Evolutionary conservation across 2,888 invertebrate species (phyloP), one percentile per base, ranked within the genome.

Genomic region (Eristalinus aeneus): DNA sequence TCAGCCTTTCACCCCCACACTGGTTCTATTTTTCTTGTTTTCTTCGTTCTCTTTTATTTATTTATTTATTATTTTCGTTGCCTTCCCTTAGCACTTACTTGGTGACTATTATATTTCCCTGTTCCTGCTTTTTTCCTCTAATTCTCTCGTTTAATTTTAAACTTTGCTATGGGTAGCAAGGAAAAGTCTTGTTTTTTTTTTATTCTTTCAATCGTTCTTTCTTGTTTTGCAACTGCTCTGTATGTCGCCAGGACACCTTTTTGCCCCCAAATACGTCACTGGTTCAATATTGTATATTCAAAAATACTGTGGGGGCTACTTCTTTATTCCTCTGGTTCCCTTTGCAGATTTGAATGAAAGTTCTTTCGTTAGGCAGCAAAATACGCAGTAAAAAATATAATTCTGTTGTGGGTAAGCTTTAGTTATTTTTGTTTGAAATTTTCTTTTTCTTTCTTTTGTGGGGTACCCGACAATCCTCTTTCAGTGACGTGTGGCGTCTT

Each of bases 371-470:
- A 74, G 74, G 67, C n/a, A 75, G 71, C 67, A 75, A 79, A 77
- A 77, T 86, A 86, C 85, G 85, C 85, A 86, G 77, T 81, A 86
- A 77, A 81, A 74, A 73, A 78, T 61, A 79, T 71, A 75, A 69
- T 60, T 80, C 46, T 46, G 46, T 80, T 72, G 64, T 74, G 64
- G 60, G 39, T 58, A 34, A 34, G 34, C 67, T 36, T 74, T 4
- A n/a, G 2, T 60, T 60, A 22, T 27, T 60, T 31, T n/a, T 60
- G 60, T 8, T 22, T 34, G 32, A 16, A 6, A 16, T 31, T 23
- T 56, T 23, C 10, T 22, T 23, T 12, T 23, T 65, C 8, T 20
- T 76, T 36, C 23, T 32, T 31, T 27, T 39, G n/a, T 16, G 39
- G 27, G 54, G 31, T 22, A 16, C 60, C 54, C 65, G 46, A 46